These are phyloP conservation scores for Sipha maydis DNA, from an alignment of 2,888 invertebrate species.

Conservation along the genomic window DNA sequence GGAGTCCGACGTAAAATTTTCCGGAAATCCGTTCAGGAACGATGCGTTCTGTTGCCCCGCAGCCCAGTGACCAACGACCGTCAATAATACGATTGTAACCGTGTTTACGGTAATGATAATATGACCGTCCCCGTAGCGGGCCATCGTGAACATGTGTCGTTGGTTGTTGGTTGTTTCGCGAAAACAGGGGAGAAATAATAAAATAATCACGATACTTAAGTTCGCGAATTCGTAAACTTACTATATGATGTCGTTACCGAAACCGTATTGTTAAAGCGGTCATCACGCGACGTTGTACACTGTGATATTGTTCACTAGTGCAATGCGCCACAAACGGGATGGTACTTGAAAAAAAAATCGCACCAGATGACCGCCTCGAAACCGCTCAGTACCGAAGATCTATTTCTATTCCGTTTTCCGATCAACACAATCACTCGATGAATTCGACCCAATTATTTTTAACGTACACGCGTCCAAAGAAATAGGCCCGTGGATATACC, in stretches of 20 bases:
- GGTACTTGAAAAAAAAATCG: not conserved
- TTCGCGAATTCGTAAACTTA: not conserved
- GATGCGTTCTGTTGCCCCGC: not conserved
- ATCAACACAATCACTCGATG: not conserved
- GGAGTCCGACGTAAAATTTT: slow-evolving; percentile 28
- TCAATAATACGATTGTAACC: not conserved
- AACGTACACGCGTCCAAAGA: not conserved
- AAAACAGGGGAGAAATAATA: too few relatives aligned
- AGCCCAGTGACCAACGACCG: not conserved
- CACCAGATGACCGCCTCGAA: too few relatives aligned
- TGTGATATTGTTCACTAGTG: not conserved
- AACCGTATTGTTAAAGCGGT: not conserved
- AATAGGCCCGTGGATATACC: not conserved
- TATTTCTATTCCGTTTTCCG: not conserved
- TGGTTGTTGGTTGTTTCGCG: not conserved
- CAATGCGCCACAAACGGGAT: too few relatives aligned
- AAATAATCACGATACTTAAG: too few relatives aligned
- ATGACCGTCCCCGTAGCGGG: not conserved
- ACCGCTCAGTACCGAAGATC: not conserved
- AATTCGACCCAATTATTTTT: not conserved
- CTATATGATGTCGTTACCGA: too few relatives aligned
- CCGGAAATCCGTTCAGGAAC: not conserved
- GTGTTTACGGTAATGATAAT: not conserved
- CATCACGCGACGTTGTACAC: not conserved
- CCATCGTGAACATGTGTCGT: not conserved